These are phyloP conservation scores for Brachionus sp. DNA, from an alignment of 1,140 invertebrate genomes.

Conservation along the genomic window DNA sequence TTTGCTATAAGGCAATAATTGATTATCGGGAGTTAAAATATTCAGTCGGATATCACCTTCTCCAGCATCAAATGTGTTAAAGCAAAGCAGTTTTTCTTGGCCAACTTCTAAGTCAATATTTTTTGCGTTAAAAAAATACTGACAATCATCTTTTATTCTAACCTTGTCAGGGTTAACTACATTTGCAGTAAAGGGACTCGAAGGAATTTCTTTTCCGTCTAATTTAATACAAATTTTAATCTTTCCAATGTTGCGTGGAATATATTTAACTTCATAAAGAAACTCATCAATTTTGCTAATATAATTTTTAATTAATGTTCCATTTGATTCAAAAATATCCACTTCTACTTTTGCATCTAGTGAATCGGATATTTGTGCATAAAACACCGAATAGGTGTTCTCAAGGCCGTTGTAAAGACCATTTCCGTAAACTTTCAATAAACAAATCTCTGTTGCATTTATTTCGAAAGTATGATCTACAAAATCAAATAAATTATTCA, in stretches of 20 bases:
- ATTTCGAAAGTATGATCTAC: not conserved
- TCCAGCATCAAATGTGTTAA: not conserved
- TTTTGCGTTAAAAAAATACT: not conserved
- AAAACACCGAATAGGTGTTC: not conserved
- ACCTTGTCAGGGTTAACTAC: not conserved
- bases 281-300: not conserved
- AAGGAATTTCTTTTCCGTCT: conserved; percentile 88
- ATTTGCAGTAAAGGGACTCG: conserved; percentile 59
- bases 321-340: not conserved
- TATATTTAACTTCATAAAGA: conserved; percentile 68
- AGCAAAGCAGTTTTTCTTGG: not conserved
- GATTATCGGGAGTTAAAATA: not conserved
- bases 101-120: not conserved
- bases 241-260: conserved; percentile 80
- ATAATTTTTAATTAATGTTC: conserved; percentile 7
- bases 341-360: conserved; percentile 65
- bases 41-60: not conserved
- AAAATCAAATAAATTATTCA: conserved; percentile 47
- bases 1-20: not conserved
- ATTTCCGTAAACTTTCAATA: not conserved
- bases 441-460: not conserved
- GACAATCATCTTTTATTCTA: not conserved
- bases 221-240: conserved; percentile 97
- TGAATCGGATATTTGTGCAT: conserved; percentile 86
- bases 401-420: not conserved